Evolutionary conservation across 2,113 vertebrate species (phyloP).

Genomic region (Chiloscyllium plagiosum): DNA sequence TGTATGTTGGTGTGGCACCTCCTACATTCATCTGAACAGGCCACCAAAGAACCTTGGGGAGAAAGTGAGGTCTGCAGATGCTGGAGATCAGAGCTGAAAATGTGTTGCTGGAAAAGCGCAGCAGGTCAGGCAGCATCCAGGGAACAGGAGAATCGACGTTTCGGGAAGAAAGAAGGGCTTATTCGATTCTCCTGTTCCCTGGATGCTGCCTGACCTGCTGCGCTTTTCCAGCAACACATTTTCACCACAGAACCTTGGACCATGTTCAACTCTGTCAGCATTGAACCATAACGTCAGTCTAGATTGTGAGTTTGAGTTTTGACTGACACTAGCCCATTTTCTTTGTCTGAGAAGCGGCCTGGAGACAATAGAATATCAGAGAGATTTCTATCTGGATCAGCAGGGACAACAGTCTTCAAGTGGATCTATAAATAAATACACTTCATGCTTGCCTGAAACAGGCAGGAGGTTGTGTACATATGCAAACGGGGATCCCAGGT

Average conservation of each 20-base stretch:
- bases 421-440: not conserved
- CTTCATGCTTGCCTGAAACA: not conserved
- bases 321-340: not conserved
- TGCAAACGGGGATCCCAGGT: not conserved
- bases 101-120: no score
- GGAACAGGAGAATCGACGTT: no score
- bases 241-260: no score
- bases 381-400: not conserved
- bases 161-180: no score
- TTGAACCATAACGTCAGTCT: no score
- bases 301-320: not conserved
- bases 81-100: no score
- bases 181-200: no score
- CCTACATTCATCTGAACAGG: not conserved
- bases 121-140: no score
- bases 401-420: not conserved
- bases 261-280: not conserved
- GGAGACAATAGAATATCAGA: not conserved
- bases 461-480: not conserved
- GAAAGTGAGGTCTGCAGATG: no score
- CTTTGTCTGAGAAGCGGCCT: not conserved
- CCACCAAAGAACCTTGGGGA: no score
- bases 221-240: no score
- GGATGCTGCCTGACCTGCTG: no score
- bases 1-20: not conserved